Base-by-base conservation (phyloP, 2,113 vertebrate species). In the Leptobrachium leishanense region DNA sequence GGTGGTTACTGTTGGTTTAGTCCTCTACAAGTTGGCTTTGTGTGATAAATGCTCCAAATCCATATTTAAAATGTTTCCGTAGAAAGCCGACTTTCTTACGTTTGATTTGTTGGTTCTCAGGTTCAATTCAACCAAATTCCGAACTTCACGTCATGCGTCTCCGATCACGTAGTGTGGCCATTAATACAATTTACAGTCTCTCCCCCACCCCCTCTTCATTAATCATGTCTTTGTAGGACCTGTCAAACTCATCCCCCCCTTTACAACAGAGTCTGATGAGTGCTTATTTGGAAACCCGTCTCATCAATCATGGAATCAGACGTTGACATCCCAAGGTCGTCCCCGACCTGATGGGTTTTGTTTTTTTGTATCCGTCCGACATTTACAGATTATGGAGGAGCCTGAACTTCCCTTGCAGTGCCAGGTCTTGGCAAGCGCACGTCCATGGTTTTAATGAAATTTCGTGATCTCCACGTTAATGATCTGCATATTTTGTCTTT, bases 91-190 rank as follows among this genome's bases (percentile, higher is more conserved):
- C 20, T 31, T 31, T 31, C 20, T 68, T 43, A 12, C 43, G 9
- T 68, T 43, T 43, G 10, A 72, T 72, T 72, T 72, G 31, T 57
- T 72, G 4, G 57, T 41, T 84, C 83, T 88, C 84, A 83, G 86
- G 72, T 85, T 83, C 74, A 62, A 79, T 65, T 63, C 15, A 43
- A 31, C 82, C 77, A 84, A 85, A 74, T 68, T 57, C 77, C 79
- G 44, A 83, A 46, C 7, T 62, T 12, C 1, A 31, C 20, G 20
- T 31, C 31, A 67, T 73, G 42, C 62, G 59, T 10, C 53, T 72
- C 62, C 64, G 1, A 1, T 0, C 2, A 0, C 64, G 2, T 2
- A 31, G 20, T 8, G 68, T 76, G 62, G 8, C 20, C 43, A 20
- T 7, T 57, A 71, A 55, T 82, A 20, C 39, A 39, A 43, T 15